Percentiles rank a stretch among this genome's conserved stretches.
These are phyloP conservation scores for Neoascia interrupta DNA, from an alignment of 2,888 invertebrate genomes.

Conservation along the genomic window DNA sequence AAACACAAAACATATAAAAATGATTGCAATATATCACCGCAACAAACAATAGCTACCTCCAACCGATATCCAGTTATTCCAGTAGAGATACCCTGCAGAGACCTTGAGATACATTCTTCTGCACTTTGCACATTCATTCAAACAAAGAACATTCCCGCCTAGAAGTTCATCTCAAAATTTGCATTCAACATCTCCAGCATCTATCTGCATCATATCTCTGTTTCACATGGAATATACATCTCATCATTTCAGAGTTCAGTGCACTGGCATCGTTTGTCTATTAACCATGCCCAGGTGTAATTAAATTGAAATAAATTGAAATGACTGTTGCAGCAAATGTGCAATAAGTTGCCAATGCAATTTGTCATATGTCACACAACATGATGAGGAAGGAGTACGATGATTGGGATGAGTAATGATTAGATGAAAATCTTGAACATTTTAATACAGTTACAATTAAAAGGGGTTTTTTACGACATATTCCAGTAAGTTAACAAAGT, in stretches of 20 bases:
- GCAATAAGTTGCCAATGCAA: constrained; percentile 52
- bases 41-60: too few species aligned
- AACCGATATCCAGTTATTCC: constrained; percentile 47
- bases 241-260: constrained; percentile 21
- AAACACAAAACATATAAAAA: constrained; percentile 24
- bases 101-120: constrained; percentile 38
- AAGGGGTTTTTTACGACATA: constrained; percentile 54
- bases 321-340: constrained; percentile 56
- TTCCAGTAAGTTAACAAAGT: too few species aligned
- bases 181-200: too few species aligned
- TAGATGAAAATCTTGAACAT: constrained; percentile 55
- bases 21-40: constrained; percentile 18
- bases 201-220: too few species aligned
- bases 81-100: constrained; percentile 35
- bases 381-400: not conserved
- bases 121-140: not conserved
- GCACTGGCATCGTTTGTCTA: constrained; percentile 25
- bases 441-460: constrained; percentile 67
- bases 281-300: constrained; percentile 28
- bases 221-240: too few species aligned
- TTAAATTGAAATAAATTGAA: constrained; percentile 58
- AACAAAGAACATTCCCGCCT: constrained; percentile 39
- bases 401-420: constrained; percentile 57
- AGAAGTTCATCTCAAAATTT: constrained; percentile 26
- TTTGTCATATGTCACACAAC: constrained; percentile 67